phyloP scores from a whole-genome alignment of 2,888 invertebrate genomes.

The Rapana venosa region DNA sequence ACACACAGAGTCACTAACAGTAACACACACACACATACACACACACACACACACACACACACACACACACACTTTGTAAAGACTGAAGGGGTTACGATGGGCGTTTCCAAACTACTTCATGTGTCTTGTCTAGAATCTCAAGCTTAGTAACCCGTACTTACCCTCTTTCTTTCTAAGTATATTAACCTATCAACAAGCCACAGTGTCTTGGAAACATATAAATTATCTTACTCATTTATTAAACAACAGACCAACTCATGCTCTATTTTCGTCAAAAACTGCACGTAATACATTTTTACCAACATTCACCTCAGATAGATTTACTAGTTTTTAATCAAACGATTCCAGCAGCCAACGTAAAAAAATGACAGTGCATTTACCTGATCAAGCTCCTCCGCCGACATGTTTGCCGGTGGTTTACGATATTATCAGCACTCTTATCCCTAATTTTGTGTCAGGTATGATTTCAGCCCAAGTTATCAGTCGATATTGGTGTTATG shows the following conservation, averaged over 20 bases:
- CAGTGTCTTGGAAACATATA: not conserved
- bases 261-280: not conserved
- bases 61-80: too few species aligned
- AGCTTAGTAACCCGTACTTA: too few species aligned
- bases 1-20: too few species aligned
- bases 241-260: not conserved
- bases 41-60: too few species aligned
- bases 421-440: not conserved
- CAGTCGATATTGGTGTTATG: not conserved
- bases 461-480: not conserved
- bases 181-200: too few species aligned
- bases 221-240: not conserved
- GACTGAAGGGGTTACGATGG: not conserved
- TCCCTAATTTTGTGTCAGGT: too few species aligned
- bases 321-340: too few species aligned
- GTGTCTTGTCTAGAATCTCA: too few species aligned
- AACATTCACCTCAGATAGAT: not conserved
- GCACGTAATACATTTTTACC: not conserved
- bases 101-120: not conserved
- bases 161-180: too few species aligned
- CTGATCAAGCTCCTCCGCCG: constrained; percentile 43
- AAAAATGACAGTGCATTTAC: not conserved
- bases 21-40: too few species aligned
- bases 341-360: not conserved
- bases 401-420: constrained; percentile 25